These are phyloP conservation scores for Mesitornis unicolor DNA, from an alignment of 2,113 vertebrate species.

Conservation along the genomic window DNA sequence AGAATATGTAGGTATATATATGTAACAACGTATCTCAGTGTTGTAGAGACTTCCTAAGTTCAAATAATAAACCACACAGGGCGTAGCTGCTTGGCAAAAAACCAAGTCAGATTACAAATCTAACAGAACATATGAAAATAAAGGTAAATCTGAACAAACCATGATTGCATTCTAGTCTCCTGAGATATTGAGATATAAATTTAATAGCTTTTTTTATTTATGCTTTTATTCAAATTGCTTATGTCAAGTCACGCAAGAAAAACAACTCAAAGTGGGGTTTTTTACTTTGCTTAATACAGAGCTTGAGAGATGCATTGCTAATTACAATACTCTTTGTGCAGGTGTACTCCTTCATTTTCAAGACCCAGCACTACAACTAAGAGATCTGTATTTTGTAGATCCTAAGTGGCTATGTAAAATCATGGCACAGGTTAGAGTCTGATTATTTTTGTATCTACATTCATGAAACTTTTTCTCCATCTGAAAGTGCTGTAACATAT, in stretches of 20 bases:
- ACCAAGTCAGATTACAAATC: background rate
- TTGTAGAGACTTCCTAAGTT: background rate
- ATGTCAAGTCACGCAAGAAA: background rate
- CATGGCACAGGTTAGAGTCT: conserved; percentile 87
- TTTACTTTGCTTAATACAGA: background rate
- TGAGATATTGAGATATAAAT: background rate
- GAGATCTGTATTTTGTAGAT: conserved; percentile 91
- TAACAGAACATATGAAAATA: background rate
- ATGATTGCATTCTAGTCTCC: background rate
- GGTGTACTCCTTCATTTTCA: conserved; percentile 95
- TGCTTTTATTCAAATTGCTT: background rate
- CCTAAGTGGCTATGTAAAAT: conserved; percentile 96
- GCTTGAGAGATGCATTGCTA: background rate
- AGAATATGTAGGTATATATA: background rate
- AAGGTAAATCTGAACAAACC: background rate
- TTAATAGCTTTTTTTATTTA: background rate
- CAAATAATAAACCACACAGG: background rate
- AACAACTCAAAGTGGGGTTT: background rate
- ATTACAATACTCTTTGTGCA: conserved; percentile 53
- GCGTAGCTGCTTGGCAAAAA: background rate
- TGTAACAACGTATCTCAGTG: background rate
- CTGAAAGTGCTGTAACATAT: background rate
- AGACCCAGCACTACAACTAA: conserved; percentile 90
- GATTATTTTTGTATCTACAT: background rate
- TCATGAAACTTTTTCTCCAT: background rate